A percentile compares a stretch with the other conserved stretches of the same genome.
phyloP scores from a whole-genome alignment of 2,797 vertebrate genomes.

The Spondyliosoma cantharus region DNA sequence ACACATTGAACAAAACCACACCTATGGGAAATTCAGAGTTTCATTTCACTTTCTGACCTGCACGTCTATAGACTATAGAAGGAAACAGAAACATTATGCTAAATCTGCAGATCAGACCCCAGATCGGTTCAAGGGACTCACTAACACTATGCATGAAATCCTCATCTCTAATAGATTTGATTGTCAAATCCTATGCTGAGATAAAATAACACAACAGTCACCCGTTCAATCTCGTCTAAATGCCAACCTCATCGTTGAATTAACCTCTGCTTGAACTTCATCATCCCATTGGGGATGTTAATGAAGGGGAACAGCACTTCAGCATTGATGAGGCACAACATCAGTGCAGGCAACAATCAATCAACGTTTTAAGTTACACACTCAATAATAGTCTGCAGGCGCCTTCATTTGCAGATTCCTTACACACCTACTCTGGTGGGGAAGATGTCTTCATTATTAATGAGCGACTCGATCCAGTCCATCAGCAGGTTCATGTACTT shows the following conservation, averaged over 20 bases:
- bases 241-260: slow-evolving; percentile 73
- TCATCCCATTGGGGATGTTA: slow-evolving; percentile 33
- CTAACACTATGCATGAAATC: slow-evolving; percentile 12
- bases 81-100: background rate
- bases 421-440: slow-evolving; percentile 90
- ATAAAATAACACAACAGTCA: slow-evolving; percentile 49
- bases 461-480: slow-evolving; percentile 99
- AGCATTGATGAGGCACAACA: slow-evolving; percentile 28
- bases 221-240: slow-evolving; percentile 60
- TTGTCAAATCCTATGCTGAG: slow-evolving; percentile 21
- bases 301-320: slow-evolving; percentile 42
- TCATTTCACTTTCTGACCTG: background rate
- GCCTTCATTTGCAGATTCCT: slow-evolving; percentile 45
- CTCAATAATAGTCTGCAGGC: slow-evolving; percentile 18
- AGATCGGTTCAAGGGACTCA: background rate
- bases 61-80: background rate
- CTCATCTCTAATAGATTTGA: slow-evolving; percentile 36
- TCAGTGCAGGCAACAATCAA: slow-evolving; percentile 20
- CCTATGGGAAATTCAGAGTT: background rate
- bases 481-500: slow-evolving; percentile 98
- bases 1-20: background rate
- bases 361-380: slow-evolving; percentile 28
- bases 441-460: slow-evolving; percentile 97
- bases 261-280: slow-evolving; percentile 72
- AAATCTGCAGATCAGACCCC: background rate